Percentiles rank a stretch among this genome's conserved stretches.
Conservation (phyloP, 2,797 vertebrate species). For the Sternotherus odoratus region DNA sequence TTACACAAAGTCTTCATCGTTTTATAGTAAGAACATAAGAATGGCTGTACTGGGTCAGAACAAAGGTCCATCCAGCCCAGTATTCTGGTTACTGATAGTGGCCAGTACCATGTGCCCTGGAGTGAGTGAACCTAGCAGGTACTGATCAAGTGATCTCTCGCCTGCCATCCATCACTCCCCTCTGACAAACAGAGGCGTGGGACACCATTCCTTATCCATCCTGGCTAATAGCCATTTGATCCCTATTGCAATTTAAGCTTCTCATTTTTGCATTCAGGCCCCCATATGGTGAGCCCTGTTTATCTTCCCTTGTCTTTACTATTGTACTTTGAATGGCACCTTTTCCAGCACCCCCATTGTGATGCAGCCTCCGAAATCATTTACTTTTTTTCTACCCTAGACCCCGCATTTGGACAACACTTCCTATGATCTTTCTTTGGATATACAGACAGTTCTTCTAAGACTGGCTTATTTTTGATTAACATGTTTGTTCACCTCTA, state of each 20-base stretch:
- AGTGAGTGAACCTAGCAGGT: no score
- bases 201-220: no score
- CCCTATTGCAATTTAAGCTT: neutral
- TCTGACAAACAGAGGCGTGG: no score
- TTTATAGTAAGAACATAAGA: no score
- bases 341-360: neutral
- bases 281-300: neutral
- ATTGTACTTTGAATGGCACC: neutral
- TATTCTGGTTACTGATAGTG: no score
- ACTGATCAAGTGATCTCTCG: no score
- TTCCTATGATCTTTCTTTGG: neutral
- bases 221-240: no score
- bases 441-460: neutral
- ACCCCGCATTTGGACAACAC: neutral
- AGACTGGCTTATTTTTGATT: neutral
- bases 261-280: neutral
- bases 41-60: no score
- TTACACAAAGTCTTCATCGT: no score
- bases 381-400: neutral
- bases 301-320: neutral
- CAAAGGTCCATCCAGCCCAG: no score
- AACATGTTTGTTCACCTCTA: slow-evolving; percentile 1
- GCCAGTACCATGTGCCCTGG: no score
- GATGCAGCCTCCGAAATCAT: neutral
- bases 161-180: no score